phyloP scores from a whole-genome alignment of 2,797 vertebrate genomes.

The Ctenopoma multispine region DNA sequence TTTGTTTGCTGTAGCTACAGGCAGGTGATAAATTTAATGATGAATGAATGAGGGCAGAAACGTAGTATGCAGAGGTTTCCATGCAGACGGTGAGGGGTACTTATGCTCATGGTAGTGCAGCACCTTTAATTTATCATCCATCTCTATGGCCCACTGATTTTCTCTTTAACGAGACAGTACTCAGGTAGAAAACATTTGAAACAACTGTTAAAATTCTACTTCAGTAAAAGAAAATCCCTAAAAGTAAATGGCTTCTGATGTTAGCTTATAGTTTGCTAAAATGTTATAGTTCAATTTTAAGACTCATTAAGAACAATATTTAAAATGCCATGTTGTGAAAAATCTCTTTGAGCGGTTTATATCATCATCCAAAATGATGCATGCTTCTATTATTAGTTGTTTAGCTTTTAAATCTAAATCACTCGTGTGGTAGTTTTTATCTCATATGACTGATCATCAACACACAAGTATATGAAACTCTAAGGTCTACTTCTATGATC shows the following conservation, averaged over 20 bases:
- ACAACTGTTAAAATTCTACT: background rate
- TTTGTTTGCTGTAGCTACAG: background rate
- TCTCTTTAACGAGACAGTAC: too few relatives aligned
- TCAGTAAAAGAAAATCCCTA: background rate
- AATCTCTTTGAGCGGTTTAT: background rate
- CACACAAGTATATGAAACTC: slow-evolving; percentile 13
- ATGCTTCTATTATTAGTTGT: background rate
- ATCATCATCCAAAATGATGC: background rate
- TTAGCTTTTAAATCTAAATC: background rate
- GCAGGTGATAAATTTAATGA: slow-evolving; percentile 3
- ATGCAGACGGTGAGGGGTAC: background rate
- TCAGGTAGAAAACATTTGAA: background rate
- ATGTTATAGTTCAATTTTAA: background rate
- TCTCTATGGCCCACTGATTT: too few relatives aligned
- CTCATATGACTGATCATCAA: slow-evolving; percentile 8
- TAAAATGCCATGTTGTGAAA: background rate
- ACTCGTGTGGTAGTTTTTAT: slow-evolving; percentile 3
- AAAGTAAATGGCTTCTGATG: background rate
- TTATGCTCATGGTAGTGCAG: background rate
- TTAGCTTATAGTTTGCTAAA: background rate
- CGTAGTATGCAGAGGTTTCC: background rate
- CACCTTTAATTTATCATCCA: too few relatives aligned
- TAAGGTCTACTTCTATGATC: slow-evolving; percentile 19
- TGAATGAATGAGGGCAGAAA: slow-evolving; percentile 7
- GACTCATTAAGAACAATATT: background rate